A percentile compares a stretch with the other conserved stretches of the same genome.
These are phyloP conservation scores for Notarius quadriscutis DNA, from an alignment of 2,113 vertebrate species.

Conservation along the genomic window DNA sequence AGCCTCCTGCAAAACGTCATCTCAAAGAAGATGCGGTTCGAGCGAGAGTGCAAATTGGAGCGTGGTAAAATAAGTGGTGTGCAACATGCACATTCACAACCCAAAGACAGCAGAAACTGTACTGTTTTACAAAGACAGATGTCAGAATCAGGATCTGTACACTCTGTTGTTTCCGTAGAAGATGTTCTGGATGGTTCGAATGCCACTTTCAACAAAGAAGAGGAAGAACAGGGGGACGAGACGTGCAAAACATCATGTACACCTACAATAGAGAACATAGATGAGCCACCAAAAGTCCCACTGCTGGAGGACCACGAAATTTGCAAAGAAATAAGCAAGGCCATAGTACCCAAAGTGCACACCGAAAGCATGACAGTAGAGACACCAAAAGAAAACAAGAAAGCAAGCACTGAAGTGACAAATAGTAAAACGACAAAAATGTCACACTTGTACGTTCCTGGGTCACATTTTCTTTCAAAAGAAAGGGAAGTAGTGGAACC, in stretches of 20 bases:
- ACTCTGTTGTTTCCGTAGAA: conserved; percentile 68
- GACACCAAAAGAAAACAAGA: conserved; percentile 19
- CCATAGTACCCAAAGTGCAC: conserved; percentile 50
- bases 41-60: conserved; percentile 92
- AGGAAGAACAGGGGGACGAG: conserved; percentile 68
- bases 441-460: conserved; percentile 88
- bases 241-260: conserved; percentile 36
- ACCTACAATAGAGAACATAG: conserved; percentile 36
- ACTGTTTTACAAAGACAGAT: conserved; percentile 73
- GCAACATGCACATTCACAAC: conserved; percentile 40
- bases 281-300: conserved; percentile 59
- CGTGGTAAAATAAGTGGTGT: conserved; percentile 79
- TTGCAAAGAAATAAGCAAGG: too few relatives aligned
- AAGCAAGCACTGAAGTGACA: conserved; percentile 57
- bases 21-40: conserved; percentile 96
- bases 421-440: conserved; percentile 81
- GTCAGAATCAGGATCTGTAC: conserved; percentile 82
- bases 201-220: conserved; percentile 68
- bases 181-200: conserved; percentile 57
- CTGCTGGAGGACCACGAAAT: conserved; percentile 49
- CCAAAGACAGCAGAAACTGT: conserved; percentile 63
- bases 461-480: conserved; percentile 78
- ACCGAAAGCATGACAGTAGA: conserved; percentile 24
- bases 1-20: conserved; percentile 93
- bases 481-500: conserved; percentile 68